phyloP scores from a whole-genome alignment of 2,888 invertebrate species.

The Chloroclystis v-ata region DNA sequence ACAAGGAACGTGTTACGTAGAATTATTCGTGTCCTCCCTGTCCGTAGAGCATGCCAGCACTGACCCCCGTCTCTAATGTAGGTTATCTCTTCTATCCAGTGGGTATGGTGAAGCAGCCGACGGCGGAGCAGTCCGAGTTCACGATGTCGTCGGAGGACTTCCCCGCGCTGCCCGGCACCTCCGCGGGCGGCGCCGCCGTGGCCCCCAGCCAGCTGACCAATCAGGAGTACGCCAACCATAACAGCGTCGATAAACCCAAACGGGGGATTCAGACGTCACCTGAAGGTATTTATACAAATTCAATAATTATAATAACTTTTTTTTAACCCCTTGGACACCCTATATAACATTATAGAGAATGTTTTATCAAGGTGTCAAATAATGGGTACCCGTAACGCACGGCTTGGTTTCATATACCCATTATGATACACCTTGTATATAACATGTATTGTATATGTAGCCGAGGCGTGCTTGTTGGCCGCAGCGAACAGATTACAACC shows the following conservation, averaged over 20 bases:
- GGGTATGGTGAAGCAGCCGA: conserved; percentile 97
- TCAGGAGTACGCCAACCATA: conserved; percentile 53
- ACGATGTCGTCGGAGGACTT: conserved; percentile 99
- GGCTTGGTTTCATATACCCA: too few species aligned
- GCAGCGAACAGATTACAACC: too few species aligned
- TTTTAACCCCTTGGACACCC: too few species aligned
- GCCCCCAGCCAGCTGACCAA: conserved; percentile 73
- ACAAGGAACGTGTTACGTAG: too few species aligned
- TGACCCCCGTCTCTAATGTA: conserved; percentile 19
- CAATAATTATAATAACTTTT: too few species aligned
- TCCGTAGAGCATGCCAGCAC: conserved; percentile 16
- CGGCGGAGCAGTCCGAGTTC: conserved; percentile 94
- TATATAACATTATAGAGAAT: too few species aligned
- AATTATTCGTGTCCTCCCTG: too few species aligned
- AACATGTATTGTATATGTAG: too few species aligned
- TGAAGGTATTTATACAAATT: conserved; percentile 84
- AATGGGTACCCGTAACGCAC: too few species aligned
- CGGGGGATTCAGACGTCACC: conserved; percentile 96
- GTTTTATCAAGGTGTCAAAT: too few species aligned
- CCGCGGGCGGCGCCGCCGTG: conserved; percentile 75
- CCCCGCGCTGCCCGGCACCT: conserved; percentile 98
- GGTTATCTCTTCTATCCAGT: conserved; percentile 67
- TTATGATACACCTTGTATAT: too few species aligned
- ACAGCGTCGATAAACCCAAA: conserved; percentile 74
- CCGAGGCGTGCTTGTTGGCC: too few species aligned